A percentile compares a stretch with the other conserved stretches of the same genome.
phyloP scores from a whole-genome alignment of 2,113 vertebrate species.

The Meleagris gallopavo region DNA sequence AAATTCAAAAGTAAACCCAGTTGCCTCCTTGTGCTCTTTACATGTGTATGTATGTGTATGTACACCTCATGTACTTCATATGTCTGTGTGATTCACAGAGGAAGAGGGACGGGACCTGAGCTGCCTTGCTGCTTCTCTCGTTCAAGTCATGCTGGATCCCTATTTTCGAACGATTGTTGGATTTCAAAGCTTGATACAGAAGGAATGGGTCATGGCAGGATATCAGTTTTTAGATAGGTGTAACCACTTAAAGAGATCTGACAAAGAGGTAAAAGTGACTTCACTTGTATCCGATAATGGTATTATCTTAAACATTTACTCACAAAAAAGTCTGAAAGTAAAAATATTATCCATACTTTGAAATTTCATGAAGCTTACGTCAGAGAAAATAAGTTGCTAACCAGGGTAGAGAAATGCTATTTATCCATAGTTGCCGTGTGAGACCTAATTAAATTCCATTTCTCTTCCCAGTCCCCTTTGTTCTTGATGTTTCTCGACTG shows the following conservation, averaged over 20 bases:
- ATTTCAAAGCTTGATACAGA: conserved; percentile 96
- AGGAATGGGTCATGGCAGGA: conserved; percentile 98
- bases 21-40: neutral
- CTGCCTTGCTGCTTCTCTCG: conserved; percentile 89
- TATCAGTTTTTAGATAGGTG: conserved; percentile 95
- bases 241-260: conserved; percentile 94
- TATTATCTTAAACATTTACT: neutral
- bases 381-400: neutral
- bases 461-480: conserved; percentile 85
- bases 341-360: neutral
- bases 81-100: conserved; percentile 79
- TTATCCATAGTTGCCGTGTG: neutral
- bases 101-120: conserved; percentile 94
- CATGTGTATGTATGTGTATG: neutral
- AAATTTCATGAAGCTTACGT: neutral
- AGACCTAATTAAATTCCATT: neutral
- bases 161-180: conserved; percentile 91
- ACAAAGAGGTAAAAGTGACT: conserved; percentile 86
- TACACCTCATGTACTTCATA: neutral
- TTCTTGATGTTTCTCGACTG: conserved; percentile 96
- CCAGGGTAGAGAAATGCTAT: neutral
- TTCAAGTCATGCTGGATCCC: conserved; percentile 96
- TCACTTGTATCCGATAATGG: neutral
- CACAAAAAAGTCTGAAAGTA: neutral
- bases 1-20: neutral